Evolutionary conservation across 2,113 vertebrate species (phyloP).

Genomic region (Otocyon megalotis): DNA sequence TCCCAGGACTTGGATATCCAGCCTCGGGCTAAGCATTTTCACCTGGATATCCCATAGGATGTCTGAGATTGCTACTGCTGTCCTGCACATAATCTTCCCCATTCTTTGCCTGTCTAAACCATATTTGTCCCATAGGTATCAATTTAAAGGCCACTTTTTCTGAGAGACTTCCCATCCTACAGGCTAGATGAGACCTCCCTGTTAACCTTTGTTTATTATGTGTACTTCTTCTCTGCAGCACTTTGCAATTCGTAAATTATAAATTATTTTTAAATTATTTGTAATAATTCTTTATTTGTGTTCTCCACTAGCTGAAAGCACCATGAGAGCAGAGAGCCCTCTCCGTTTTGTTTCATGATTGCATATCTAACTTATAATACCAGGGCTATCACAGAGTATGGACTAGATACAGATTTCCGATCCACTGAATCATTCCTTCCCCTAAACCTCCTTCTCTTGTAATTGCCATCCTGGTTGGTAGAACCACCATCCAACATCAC

Average conservation of each 20-base stretch:
- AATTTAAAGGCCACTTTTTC: neutral
- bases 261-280: constrained; percentile 11
- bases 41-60: neutral
- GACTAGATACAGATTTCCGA: neutral
- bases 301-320: neutral
- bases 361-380: neutral
- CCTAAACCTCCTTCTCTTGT: neutral
- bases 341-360: neutral
- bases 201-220: neutral
- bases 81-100: neutral
- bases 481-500: neutral
- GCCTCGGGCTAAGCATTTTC: neutral
- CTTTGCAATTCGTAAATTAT: neutral
- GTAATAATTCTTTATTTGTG: neutral
- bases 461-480: neutral
- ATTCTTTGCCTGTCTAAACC: neutral
- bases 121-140: neutral
- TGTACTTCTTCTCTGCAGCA: neutral
- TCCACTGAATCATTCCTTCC: neutral
- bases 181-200: neutral
- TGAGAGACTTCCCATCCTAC: neutral
- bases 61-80: neutral
- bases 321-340: neutral
- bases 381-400: neutral
- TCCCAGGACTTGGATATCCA: neutral